Conservation (phyloP, 1,140 invertebrate genomes). For the Belonocnema kinseyi region DNA sequence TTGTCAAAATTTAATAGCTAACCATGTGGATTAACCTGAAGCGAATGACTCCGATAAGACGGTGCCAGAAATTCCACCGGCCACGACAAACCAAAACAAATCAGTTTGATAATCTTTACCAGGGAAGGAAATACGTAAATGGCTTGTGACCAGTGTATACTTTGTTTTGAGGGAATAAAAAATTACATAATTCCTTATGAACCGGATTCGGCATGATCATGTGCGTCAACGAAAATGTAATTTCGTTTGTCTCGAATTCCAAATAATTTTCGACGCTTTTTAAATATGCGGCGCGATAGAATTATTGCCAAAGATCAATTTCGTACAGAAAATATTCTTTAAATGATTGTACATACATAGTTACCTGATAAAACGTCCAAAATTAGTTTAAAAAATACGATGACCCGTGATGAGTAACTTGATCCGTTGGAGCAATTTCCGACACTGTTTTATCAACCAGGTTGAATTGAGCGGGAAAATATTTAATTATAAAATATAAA, state of each 20-base stretch:
- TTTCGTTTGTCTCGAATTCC: not conserved
- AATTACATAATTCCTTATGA: constrained; percentile 47
- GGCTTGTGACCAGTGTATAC: no score
- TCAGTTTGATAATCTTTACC: no score
- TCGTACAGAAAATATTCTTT: not conserved
- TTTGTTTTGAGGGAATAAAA: no score
- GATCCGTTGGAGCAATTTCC: no score
- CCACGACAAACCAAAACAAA: no score
- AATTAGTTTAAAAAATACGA: not conserved
- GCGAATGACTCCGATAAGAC: no score
- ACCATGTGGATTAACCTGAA: no score
- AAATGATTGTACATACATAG: not conserved
- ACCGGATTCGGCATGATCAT: constrained; percentile 34
- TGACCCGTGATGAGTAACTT: not conserved
- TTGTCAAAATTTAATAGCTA: no score
- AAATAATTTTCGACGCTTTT: not conserved
- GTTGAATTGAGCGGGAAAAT: not conserved
- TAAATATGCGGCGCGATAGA: not conserved
- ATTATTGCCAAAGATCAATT: not conserved
- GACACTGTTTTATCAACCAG: not conserved
- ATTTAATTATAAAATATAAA: not conserved
- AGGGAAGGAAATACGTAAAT: no score
- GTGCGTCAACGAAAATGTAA: constrained; percentile 37
- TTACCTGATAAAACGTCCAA: not conserved
- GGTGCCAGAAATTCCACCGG: no score